Conservation (phyloP, 2,113 vertebrate genomes). For the Athene cunicularia region DNA sequence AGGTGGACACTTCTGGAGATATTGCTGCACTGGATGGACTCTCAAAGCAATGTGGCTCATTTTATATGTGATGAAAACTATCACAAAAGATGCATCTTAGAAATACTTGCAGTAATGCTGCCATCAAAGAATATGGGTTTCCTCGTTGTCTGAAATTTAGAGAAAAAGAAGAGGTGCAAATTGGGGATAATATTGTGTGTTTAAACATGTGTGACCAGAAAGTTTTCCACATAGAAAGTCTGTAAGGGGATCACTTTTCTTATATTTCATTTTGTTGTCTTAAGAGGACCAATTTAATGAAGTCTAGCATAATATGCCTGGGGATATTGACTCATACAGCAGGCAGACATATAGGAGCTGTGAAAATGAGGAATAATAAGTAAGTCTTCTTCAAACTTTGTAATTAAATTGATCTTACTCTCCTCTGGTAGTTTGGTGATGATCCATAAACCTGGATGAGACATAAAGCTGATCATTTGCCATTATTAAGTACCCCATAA, state of each 20-base stretch:
- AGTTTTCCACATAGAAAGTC: background rate
- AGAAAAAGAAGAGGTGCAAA: background rate
- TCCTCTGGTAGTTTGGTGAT: background rate
- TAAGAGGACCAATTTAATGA: background rate
- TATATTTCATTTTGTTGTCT: background rate
- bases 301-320: background rate
- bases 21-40: background rate
- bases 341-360: background rate
- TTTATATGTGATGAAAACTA: background rate
- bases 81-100: background rate
- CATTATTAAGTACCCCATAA: conserved; percentile 27
- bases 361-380: conserved; percentile 33
- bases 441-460: conserved; percentile 28
- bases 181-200: background rate
- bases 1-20: background rate
- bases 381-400: background rate
- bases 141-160: background rate
- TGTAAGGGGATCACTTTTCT: background rate
- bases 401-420: conserved; percentile 39
- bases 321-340: background rate
- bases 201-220: background rate
- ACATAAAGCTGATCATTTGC: background rate
- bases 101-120: background rate
- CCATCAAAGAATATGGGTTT: background rate
- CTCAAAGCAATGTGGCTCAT: background rate